Evolutionary conservation across 2,888 invertebrate species (phyloP).

Genomic region (Epiblema foenella): DNA sequence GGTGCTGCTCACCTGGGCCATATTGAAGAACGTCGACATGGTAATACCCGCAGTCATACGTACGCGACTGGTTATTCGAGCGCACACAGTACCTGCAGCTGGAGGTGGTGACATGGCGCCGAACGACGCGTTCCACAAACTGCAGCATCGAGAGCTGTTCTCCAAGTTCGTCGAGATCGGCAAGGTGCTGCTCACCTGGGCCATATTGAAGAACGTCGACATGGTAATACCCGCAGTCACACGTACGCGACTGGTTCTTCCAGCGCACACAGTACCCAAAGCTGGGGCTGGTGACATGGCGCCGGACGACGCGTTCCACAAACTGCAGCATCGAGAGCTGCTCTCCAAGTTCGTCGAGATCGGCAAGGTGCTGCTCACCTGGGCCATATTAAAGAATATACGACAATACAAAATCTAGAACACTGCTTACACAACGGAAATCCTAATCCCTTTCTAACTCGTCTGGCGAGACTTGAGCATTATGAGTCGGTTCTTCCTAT

Average conservation of each 20-base stretch:
- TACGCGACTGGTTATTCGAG: conserved; percentile 97
- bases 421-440: too few species aligned
- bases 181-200: conserved; percentile 96
- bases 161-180: conserved; percentile 99
- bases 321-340: conserved; percentile 64
- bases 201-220: conserved; percentile 95
- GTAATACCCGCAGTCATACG: conserved; percentile 91
- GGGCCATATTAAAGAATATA: conserved; percentile 90
- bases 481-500: too few species aligned
- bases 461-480: too few species aligned
- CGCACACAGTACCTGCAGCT: conserved; percentile 99
- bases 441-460: too few species aligned
- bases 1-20: conserved; percentile 95
- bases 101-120: conserved; percentile 88
- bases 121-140: too few species aligned
- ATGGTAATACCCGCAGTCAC: conserved; percentile 90
- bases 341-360: conserved; percentile 98
- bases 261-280: too few species aligned
- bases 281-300: too few species aligned
- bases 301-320: too few species aligned
- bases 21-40: conserved; percentile 96
- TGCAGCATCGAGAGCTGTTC: conserved; percentile 76
- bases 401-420: too few species aligned
- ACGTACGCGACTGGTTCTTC: too few species aligned
- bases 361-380: conserved; percentile 96